Conservation (phyloP, 2,888 invertebrate species). For the Schizaphis graminum region DNA sequence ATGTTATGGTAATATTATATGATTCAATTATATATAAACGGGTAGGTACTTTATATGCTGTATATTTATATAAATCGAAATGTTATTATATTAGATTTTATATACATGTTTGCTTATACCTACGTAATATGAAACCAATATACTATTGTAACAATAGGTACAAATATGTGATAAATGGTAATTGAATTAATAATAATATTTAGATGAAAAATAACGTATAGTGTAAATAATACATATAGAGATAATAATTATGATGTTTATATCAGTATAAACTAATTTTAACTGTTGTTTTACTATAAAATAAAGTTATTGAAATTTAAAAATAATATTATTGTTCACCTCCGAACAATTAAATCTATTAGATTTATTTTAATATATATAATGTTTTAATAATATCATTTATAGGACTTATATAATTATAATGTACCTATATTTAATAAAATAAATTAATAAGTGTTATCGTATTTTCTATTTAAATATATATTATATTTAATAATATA, state of each 20-base stretch:
- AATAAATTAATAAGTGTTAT: background rate
- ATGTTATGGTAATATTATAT: background rate
- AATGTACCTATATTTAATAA: background rate
- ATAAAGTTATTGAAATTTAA: background rate
- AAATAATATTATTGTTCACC: background rate
- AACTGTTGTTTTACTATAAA: background rate
- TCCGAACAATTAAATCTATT: background rate
- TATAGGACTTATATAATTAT: background rate
- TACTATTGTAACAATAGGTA: too few relatives aligned
- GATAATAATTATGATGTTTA: background rate
- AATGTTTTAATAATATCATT: background rate
- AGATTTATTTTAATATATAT: background rate
- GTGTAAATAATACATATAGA: background rate
- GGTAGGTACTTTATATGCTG: background rate
- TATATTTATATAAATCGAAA: background rate
- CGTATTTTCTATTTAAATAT: background rate
- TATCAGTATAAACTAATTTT: background rate
- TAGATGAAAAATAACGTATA: background rate
- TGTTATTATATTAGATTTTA: background rate
- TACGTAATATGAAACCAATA: too few relatives aligned
- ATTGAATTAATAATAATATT: background rate
- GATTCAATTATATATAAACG: background rate
- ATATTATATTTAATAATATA: background rate
- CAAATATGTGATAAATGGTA: background rate
- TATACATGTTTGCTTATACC: background rate